These are phyloP conservation scores for Pollenia labialis DNA, from an alignment of 2,888 invertebrate species.

Conservation along the genomic window DNA sequence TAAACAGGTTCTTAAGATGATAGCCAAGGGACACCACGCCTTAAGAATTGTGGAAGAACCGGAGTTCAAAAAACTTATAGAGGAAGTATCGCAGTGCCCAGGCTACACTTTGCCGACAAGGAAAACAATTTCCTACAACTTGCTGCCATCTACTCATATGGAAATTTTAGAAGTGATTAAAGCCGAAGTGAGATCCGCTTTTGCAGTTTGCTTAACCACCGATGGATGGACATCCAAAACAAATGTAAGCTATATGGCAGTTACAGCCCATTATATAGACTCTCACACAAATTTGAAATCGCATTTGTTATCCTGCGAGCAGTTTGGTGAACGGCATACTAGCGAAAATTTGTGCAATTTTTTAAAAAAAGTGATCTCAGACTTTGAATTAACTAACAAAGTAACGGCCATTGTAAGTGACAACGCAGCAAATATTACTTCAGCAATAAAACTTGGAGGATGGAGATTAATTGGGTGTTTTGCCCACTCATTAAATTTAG, in stretches of 20 bases:
- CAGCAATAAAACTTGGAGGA: conserved; percentile 42
- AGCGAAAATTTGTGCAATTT: conserved; percentile 33
- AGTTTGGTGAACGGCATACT: conserved; percentile 27
- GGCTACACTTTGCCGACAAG: conserved; percentile 3
- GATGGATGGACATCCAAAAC: conserved; percentile 61
- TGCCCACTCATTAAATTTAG: conserved; percentile 53
- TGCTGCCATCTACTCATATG: not conserved
- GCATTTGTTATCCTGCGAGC: conserved; percentile 40
- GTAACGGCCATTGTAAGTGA: conserved; percentile 58
- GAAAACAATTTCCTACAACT: conserved; percentile 1
- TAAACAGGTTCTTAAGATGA: not conserved
- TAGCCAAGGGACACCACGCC: conserved; percentile 19
- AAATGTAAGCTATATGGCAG: conserved; percentile 43
- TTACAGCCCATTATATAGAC: conserved; percentile 62
- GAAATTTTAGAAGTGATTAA: conserved; percentile 13
- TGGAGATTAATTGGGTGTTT: conserved; percentile 59
- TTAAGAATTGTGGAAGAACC: conserved; percentile 9
- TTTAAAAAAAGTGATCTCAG: not conserved
- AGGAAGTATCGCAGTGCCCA: not conserved
- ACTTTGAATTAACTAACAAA: conserved; percentile 37
- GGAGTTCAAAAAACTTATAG: conserved; percentile 6
- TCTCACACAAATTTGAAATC: conserved; percentile 37
- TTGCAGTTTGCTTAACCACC: conserved; percentile 33
- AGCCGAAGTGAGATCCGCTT: not conserved
- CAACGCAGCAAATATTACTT: conserved; percentile 60